Evolutionary conservation across 2,797 vertebrate species (phyloP).

Genomic region (Chloroceryle inda): DNA sequence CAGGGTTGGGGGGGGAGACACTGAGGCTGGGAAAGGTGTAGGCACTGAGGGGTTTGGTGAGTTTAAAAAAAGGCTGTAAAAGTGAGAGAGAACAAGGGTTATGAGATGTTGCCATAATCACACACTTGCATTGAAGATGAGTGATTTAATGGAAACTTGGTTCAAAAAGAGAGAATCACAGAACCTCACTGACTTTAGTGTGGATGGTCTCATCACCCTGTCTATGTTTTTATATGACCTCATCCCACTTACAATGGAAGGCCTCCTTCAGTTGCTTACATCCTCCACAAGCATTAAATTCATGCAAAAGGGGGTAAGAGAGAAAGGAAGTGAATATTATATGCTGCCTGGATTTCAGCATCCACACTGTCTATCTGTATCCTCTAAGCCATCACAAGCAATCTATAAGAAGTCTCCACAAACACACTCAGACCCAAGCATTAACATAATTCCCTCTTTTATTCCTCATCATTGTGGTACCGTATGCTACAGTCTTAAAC

Average conservation of each 20-base stretch:
- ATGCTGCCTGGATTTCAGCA: background rate
- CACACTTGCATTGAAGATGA: background rate
- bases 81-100: background rate
- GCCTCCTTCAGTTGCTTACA: background rate
- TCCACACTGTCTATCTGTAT: background rate
- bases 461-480: slow-evolving; percentile 41
- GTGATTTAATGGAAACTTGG: background rate
- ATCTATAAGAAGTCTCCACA: slow-evolving; percentile 30
- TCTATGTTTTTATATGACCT: background rate
- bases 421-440: slow-evolving; percentile 43
- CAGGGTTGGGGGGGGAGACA: accelerated
- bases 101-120: background rate
- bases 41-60: background rate
- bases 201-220: background rate
- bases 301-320: background rate
- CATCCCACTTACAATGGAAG: background rate
- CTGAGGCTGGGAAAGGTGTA: background rate
- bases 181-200: background rate
- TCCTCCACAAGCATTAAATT: slow-evolving; percentile 13
- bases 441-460: slow-evolving; percentile 79
- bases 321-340: slow-evolving; percentile 7
- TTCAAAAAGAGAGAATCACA: background rate
- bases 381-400: slow-evolving; percentile 50
- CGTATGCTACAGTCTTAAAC: slow-evolving; percentile 68
- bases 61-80: background rate